These are phyloP conservation scores for Nannospalax galili DNA, from an alignment of 2,113 vertebrate species.

Conservation along the genomic window DNA sequence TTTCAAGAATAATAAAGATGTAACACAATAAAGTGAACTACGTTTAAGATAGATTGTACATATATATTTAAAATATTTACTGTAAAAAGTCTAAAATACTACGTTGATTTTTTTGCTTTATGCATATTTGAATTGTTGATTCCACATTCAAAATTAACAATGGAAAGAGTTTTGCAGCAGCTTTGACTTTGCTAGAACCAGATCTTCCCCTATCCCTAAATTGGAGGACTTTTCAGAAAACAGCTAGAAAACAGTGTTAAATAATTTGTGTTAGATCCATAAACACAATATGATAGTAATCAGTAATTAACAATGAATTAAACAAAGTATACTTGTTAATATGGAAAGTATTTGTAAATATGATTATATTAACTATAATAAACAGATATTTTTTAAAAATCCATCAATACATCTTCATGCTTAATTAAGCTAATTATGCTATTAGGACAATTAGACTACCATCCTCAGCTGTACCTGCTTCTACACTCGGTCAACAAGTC, in stretches of 20 bases:
- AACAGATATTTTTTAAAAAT: too few relatives aligned
- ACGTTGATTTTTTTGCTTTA: not conserved
- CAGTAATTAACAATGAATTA: too few relatives aligned
- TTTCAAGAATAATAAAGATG: not conserved
- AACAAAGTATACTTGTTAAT: too few relatives aligned
- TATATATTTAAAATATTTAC: constrained; percentile 17
- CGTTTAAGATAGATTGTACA: not conserved
- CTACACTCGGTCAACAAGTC: not conserved
- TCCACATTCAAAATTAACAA: constrained; percentile 1
- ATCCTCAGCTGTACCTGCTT: not conserved
- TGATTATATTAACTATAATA: too few relatives aligned
- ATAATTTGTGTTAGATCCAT: too few relatives aligned
- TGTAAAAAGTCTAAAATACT: not conserved
- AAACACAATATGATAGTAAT: too few relatives aligned
- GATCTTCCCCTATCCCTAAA: too few relatives aligned
- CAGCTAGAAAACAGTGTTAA: too few relatives aligned
- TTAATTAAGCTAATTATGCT: not conserved
- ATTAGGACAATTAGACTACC: not conserved
- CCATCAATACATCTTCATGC: not conserved
- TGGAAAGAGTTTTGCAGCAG: too few relatives aligned
- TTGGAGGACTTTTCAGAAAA: too few relatives aligned
- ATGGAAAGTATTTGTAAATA: too few relatives aligned
- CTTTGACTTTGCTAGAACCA: too few relatives aligned
- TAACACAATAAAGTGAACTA: not conserved
- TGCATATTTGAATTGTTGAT: constrained; percentile 27